Percentiles rank a stretch among this genome's conserved stretches.
phyloP scores from a whole-genome alignment of 2,113 vertebrate species.

The Odontophorus gujanensis region DNA sequence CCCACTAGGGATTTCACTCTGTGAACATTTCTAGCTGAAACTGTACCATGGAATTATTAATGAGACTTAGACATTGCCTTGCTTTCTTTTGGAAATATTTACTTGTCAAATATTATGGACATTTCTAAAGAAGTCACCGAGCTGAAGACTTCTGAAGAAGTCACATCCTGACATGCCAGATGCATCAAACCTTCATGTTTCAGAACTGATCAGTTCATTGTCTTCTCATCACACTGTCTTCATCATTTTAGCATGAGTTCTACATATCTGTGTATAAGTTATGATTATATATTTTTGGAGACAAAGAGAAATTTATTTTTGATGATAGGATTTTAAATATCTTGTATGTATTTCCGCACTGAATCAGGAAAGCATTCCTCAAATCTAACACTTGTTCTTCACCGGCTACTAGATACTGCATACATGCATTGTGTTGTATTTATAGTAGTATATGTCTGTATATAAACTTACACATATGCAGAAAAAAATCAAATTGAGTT shows the following conservation, averaged over 20 bases:
- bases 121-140: neutral
- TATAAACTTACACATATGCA: neutral
- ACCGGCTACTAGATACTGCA: neutral
- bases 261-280: neutral
- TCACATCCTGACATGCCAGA: neutral
- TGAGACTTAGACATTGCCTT: neutral
- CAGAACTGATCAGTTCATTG: neutral
- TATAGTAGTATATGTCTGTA: neutral
- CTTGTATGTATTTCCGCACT: neutral
- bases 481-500: neutral
- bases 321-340: neutral
- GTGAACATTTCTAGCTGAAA: neutral
- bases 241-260: slow-evolving; percentile 10
- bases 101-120: neutral
- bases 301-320: neutral
- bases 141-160: neutral
- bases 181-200: neutral
- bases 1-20: neutral
- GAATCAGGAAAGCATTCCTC: neutral
- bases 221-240: neutral
- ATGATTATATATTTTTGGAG: neutral
- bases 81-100: neutral
- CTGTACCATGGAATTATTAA: neutral
- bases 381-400: neutral
- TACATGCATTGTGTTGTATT: neutral